Percentiles rank a stretch among this genome's conserved stretches.
phyloP scores from a whole-genome alignment of 2,888 invertebrate genomes.

The Erpobdella octoculata region DNA sequence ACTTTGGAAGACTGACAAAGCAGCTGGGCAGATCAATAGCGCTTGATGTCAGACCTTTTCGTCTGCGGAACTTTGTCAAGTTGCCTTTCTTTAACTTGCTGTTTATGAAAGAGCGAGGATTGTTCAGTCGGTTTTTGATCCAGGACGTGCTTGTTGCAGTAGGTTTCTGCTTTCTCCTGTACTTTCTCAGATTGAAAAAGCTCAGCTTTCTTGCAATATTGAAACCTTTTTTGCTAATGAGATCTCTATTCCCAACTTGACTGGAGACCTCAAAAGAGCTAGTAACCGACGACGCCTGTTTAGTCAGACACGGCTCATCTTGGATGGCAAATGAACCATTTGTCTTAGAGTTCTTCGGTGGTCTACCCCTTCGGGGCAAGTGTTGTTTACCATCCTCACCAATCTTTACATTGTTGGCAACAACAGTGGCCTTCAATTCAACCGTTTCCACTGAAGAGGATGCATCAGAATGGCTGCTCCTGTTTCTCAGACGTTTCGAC shows the following conservation, averaged over 20 bases:
- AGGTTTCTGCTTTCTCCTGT: not conserved
- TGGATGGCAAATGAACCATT: too few species aligned
- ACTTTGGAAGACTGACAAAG: slow-evolving; percentile 5
- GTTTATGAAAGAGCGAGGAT: not conserved
- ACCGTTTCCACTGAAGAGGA: not conserved
- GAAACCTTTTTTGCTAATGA: not conserved
- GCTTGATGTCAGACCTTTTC: not conserved
- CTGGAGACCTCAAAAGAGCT: not conserved
- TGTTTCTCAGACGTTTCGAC: slow-evolving; percentile 7
- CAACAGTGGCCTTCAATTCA: not conserved
- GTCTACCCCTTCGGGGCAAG: not conserved
- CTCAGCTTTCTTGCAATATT: not conserved
- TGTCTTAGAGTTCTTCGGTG: not conserved
- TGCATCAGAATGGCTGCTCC: not conserved
- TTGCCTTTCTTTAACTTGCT: not conserved
- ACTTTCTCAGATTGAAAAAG: not conserved
- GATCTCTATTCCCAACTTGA: not conserved
- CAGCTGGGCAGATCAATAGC: not conserved
- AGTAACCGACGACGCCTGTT: not conserved
- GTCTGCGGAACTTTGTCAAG: not conserved
- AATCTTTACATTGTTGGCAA: not conserved
- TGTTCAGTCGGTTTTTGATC: not conserved
- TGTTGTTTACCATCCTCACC: not conserved
- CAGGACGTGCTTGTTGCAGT: not conserved
- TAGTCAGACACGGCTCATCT: too few species aligned